phyloP scores from a whole-genome alignment of 2,888 invertebrate genomes.

The Callyntrura guangdongensis region DNA sequence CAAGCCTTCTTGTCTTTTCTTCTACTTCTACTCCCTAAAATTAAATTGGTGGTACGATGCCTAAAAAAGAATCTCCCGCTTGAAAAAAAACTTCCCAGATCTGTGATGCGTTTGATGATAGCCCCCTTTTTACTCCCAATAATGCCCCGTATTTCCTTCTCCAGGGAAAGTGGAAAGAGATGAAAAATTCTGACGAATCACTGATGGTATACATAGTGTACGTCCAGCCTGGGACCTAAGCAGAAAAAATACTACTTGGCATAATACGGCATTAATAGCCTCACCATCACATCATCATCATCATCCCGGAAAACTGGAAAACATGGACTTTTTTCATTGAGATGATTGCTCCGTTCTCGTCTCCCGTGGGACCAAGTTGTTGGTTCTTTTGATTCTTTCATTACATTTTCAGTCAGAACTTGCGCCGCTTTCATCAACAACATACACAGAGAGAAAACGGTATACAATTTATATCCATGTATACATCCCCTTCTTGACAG shows the following conservation, averaged over 20 bases:
- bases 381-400: conserved; percentile 68
- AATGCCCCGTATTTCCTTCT: too few relatives aligned
- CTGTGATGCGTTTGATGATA: background rate
- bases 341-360: conserved; percentile 69
- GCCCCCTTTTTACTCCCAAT: too few relatives aligned
- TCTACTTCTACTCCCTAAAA: too few relatives aligned
- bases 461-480: conserved; percentile 15
- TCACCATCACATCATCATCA: conserved; percentile 64
- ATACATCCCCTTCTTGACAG: background rate
- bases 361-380: conserved; percentile 60
- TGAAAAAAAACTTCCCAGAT: too few relatives aligned
- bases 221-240: too few relatives aligned
- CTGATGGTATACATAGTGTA: background rate
- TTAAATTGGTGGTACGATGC: too few relatives aligned
- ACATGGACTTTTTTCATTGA: conserved; percentile 65
- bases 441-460: background rate
- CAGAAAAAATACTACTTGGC: conserved; percentile 9
- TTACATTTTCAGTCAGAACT: conserved; percentile 61
- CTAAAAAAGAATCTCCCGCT: too few relatives aligned
- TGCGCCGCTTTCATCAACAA: conserved; percentile 1
- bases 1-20: too few relatives aligned
- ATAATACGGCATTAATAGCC: conserved; percentile 69
- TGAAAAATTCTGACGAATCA: conserved; percentile 2
- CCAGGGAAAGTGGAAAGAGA: background rate
- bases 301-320: conserved; percentile 49